A percentile compares a stretch with the other conserved stretches of the same genome.
These are phyloP conservation scores for Oceanodroma tethys DNA, from an alignment of 2,113 vertebrate genomes.

Conservation along the genomic window DNA sequence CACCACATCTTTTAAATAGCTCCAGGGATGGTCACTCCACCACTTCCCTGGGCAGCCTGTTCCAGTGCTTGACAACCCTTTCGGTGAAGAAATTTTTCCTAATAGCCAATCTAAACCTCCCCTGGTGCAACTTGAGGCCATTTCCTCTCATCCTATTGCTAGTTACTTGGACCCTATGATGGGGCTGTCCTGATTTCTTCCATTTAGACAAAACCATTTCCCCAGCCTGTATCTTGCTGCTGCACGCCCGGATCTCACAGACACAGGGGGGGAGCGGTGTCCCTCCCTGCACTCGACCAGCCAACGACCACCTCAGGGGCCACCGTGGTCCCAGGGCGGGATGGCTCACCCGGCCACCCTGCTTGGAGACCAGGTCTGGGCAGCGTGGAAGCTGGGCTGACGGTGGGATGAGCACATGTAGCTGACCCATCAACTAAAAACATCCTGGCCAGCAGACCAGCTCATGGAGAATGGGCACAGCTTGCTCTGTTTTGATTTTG, in stretches of 20 bases:
- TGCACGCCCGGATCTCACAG: neutral
- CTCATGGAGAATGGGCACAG: neutral
- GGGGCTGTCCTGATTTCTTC: neutral
- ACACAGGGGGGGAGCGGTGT: neutral
- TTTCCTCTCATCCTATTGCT: neutral
- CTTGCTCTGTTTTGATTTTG: neutral
- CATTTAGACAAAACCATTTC: neutral
- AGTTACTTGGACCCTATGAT: neutral
- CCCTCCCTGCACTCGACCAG: neutral
- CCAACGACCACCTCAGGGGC: neutral
- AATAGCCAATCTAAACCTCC: neutral
- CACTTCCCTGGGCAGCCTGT: neutral
- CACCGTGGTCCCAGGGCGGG: neutral
- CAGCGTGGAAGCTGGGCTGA: neutral
- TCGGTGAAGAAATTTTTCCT: neutral
- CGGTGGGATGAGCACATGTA: neutral
- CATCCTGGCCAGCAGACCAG: neutral
- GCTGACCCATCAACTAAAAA: neutral
- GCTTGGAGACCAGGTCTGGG: neutral
- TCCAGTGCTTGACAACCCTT: neutral
- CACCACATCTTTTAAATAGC: neutral
- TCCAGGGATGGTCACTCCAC: neutral
- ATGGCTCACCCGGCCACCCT: neutral
- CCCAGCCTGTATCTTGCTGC: neutral
- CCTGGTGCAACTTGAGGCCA: neutral